These are phyloP conservation scores for Helostoma temminkii DNA, from an alignment of 2,797 vertebrate species.

Conservation along the genomic window DNA sequence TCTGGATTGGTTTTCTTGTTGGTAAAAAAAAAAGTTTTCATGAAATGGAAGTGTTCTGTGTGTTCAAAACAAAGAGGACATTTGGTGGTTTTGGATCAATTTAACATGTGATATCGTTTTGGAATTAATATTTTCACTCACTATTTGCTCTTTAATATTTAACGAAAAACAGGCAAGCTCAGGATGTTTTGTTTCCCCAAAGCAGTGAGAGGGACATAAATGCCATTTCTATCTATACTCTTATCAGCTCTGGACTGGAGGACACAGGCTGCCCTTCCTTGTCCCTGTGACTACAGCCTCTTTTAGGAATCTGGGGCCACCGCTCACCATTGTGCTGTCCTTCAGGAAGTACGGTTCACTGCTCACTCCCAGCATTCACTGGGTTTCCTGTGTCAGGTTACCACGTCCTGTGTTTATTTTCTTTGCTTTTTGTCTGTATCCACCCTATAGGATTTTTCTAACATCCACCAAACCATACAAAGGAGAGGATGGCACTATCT, in stretches of 20 bases:
- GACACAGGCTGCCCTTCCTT: conserved; percentile 83
- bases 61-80: conserved; percentile 15
- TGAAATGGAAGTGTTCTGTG: conserved; percentile 1
- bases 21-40: conserved; percentile 1
- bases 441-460: conserved; percentile 77
- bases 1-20: background rate
- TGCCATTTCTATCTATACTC: conserved; percentile 79
- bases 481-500: conserved; percentile 78
- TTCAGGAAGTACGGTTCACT: conserved; percentile 83
- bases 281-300: conserved; percentile 76
- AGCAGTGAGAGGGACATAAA: conserved; percentile 64
- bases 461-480: conserved; percentile 67
- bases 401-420: conserved; percentile 88
- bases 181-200: conserved; percentile 71
- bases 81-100: background rate
- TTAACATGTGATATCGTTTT: conserved; percentile 5
- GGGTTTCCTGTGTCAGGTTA: conserved; percentile 89
- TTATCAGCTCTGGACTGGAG: conserved; percentile 82
- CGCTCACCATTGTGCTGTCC: conserved; percentile 85
- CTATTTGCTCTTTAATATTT: conserved; percentile 36
- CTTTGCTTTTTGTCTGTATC: conserved; percentile 81
- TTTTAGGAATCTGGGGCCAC: conserved; percentile 83
- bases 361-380: conserved; percentile 88
- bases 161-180: conserved; percentile 63
- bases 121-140: conserved; percentile 15